Conservation (phyloP, 2,888 invertebrate species). For the Pyrocoelia pectoralis region DNA sequence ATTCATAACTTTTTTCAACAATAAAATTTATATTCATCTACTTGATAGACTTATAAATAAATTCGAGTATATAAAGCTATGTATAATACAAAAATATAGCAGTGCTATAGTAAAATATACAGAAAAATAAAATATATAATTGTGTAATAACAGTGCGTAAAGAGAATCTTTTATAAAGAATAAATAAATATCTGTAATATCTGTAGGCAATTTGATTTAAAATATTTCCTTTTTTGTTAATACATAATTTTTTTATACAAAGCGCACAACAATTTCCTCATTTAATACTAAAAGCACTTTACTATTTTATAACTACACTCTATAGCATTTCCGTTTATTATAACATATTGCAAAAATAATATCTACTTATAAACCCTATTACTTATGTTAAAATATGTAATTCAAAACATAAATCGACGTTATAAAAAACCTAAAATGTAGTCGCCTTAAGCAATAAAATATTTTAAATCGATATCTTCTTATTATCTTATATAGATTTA, state of each 20-base stretch:
- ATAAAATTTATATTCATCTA: background rate
- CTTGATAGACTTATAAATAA: too few species aligned
- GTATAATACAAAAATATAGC: conserved; percentile 10
- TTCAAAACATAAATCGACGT: background rate
- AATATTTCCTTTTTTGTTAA: background rate
- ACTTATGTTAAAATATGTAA: conserved; percentile 9
- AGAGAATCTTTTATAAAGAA: background rate
- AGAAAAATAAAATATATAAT: conserved; percentile 9
- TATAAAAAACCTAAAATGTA: conserved; percentile 4
- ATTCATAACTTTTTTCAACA: background rate
- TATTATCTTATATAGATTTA: conserved; percentile 69
- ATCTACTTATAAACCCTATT: background rate
- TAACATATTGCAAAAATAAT: conserved; percentile 1
- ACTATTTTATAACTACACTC: conserved; percentile 5
- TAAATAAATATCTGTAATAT: conserved; percentile 1
- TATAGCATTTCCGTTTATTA: background rate
- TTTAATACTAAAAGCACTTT: conserved; percentile 9
- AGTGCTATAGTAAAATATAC: conserved; percentile 7
- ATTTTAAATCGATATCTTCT: background rate
- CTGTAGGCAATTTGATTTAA: background rate
- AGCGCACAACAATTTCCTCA: conserved; percentile 6
- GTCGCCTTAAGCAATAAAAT: conserved; percentile 6
- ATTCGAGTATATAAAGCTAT: background rate
- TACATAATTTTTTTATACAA: background rate
- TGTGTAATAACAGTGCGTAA: conserved; percentile 9